A percentile compares a stretch with the other conserved stretches of the same genome.
Conservation (phyloP, 2,113 vertebrate species). For the Cyprinodon variegatus region DNA sequence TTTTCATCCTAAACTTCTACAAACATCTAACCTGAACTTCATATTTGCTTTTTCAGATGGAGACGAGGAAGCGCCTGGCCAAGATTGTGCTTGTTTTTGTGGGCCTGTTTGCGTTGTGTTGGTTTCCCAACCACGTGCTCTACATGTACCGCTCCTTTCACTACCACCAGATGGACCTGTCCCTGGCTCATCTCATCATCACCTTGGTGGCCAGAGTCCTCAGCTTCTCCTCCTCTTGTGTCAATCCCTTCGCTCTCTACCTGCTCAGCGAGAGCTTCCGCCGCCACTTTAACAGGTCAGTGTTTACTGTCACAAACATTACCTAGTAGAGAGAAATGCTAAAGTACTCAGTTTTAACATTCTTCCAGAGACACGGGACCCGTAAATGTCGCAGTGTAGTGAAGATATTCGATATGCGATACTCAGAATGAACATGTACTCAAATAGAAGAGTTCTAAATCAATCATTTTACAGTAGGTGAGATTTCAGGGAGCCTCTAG, state of each 20-base stretch:
- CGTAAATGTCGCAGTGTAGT: not conserved
- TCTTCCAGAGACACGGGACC: not conserved
- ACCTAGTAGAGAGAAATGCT: not conserved
- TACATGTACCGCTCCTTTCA: constrained; percentile 95
- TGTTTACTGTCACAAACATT: not conserved
- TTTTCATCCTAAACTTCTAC: too few species aligned
- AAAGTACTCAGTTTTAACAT: not conserved
- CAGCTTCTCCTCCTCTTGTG: constrained; percentile 93
- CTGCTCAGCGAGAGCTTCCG: constrained; percentile 93
- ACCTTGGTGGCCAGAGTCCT: constrained; percentile 88
- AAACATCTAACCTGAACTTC: not conserved
- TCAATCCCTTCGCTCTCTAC: constrained; percentile 94
- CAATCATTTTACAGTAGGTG: not conserved
- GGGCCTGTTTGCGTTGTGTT: constrained; percentile 89
- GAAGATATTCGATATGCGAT: too few species aligned
- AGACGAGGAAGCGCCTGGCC: constrained; percentile 92
- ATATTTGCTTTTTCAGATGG: constrained; percentile 79
- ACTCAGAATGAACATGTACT: too few species aligned
- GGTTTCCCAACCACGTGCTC: constrained; percentile 93
- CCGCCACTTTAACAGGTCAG: constrained; percentile 87
- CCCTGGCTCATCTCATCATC: constrained; percentile 85
- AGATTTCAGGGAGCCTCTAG: not conserved
- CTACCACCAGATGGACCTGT: constrained; percentile 86
- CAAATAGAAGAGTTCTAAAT: not conserved
- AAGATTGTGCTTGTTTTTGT: constrained; percentile 95